Conservation (phyloP, 1,140 invertebrate species). For the Calephelis virginiensis region DNA sequence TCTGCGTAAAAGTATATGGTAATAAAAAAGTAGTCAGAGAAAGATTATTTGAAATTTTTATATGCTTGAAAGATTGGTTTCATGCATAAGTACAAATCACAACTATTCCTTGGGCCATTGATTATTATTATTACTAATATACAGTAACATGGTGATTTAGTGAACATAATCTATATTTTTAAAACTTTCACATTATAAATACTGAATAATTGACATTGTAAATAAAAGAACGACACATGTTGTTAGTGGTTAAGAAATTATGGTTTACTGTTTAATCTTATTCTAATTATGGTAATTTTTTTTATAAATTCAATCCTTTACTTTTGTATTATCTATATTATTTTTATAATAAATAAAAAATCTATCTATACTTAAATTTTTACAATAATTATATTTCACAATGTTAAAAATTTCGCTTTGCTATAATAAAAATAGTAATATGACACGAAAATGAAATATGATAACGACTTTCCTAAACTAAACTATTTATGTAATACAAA, state of each 20-base stretch:
- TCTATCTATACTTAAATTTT: neutral
- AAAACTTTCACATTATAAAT: no score
- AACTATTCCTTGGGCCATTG: no score
- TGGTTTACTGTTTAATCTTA: neutral
- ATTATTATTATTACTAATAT: no score
- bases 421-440: neutral
- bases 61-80: no score
- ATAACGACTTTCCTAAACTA: neutral
- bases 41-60: no score
- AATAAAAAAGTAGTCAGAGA: no score
- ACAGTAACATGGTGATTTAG: no score
- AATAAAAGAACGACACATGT: no score
- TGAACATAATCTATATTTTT: no score
- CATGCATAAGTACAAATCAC: no score
- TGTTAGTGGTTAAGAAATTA: neutral
- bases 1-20: no score
- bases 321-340: neutral
- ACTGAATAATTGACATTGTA: no score
- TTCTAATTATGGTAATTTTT: neutral
- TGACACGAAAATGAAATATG: neutral
- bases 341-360: conserved; percentile 10
- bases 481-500: neutral
- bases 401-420: conserved; percentile 2
- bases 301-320: conserved; percentile 8
- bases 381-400: conserved; percentile 9